Evolutionary conservation across 2,888 invertebrate species (phyloP).

Genomic region (Ophion ventricosus): DNA sequence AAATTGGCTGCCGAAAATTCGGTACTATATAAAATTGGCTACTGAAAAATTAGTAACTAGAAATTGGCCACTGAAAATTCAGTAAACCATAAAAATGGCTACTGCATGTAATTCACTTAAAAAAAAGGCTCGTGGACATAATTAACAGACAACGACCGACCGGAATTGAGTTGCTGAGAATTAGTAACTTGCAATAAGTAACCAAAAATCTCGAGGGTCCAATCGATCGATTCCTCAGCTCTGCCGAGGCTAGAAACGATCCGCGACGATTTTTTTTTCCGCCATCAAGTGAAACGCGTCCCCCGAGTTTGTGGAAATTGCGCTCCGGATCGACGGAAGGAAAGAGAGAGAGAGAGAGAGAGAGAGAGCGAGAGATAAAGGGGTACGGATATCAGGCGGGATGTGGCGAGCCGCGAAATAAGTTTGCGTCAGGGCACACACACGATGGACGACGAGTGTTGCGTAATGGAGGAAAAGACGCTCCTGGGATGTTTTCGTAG

Average conservation of each 20-base stretch:
- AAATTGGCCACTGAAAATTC: not conserved
- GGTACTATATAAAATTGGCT: no score
- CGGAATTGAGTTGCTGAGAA: not conserved
- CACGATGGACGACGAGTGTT: conserved; percentile 67
- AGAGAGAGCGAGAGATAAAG: not conserved
- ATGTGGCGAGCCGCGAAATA: conserved; percentile 57
- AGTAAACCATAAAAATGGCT: no score
- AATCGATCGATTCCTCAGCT: not conserved
- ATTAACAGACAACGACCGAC: not conserved
- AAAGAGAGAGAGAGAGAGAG: no score
- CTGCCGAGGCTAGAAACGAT: not conserved
- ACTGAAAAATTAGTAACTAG: no score
- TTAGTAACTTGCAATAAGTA: not conserved
- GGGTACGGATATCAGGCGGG: conserved; percentile 13
- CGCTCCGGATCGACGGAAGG: not conserved
- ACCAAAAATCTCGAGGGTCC: not conserved
- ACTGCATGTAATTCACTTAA: no score
- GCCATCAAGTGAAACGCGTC: not conserved
- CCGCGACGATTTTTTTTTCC: not conserved
- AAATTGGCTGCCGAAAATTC: not conserved
- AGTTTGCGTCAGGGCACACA: not conserved
- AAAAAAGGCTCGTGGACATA: no score
- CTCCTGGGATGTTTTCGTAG: conserved; percentile 48
- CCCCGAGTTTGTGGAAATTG: no score
- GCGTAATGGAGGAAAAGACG: conserved; percentile 69